A percentile compares a stretch with the other conserved stretches of the same genome.
Evolutionary conservation across 2,113 vertebrate species (phyloP).

Genomic region (Corythornis cristatus): DNA sequence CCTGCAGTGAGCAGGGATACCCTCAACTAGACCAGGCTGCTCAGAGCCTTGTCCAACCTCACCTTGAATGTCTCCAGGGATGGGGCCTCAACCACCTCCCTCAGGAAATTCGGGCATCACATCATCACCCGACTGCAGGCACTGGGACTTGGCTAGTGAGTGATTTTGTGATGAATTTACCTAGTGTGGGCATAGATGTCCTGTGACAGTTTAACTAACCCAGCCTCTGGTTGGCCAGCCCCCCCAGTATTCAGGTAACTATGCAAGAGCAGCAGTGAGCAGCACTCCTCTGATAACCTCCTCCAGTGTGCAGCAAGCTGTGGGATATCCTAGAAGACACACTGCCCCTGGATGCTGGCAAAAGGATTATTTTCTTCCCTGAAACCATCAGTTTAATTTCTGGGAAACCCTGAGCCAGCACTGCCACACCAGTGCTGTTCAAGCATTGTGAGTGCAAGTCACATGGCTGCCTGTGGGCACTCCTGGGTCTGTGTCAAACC

Average conservation of each 20-base stretch:
- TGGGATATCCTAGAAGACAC: background rate
- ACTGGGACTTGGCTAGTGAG: background rate
- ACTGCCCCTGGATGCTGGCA: background rate
- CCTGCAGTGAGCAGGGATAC: too few species aligned
- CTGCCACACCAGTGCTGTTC: background rate
- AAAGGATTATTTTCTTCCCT: background rate
- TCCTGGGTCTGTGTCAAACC: background rate
- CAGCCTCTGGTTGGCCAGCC: background rate
- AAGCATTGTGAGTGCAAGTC: fast-evolving
- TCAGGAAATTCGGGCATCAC: fast-evolving
- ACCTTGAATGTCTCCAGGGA: too few species aligned
- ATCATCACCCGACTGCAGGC: background rate
- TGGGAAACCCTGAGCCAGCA: background rate
- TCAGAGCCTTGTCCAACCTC: too few species aligned
- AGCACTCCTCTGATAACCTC: background rate
- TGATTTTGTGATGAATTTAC: fast-evolving
- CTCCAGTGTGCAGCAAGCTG: background rate
- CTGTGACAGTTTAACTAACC: background rate
- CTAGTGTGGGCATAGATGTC: background rate
- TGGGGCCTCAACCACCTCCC: too few species aligned
- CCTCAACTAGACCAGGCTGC: too few species aligned
- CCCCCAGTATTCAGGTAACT: background rate
- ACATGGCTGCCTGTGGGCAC: fast-evolving
- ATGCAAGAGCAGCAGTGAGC: background rate
- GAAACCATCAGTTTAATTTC: background rate